Conservation (phyloP, 2,113 vertebrate genomes). For the Lycocorax pyrrhopterus region DNA sequence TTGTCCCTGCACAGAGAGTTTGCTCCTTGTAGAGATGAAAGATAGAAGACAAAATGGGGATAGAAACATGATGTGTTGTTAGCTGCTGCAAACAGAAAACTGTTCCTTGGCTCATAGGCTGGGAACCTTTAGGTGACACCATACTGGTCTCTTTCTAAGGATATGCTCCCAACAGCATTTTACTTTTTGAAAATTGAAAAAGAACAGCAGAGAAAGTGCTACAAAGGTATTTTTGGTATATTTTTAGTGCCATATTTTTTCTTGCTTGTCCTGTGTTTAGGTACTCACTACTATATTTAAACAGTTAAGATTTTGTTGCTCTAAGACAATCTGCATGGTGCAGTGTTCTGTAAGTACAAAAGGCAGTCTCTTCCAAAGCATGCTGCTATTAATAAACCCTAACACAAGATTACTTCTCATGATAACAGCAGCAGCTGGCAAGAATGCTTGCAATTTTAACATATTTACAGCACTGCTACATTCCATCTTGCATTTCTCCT, state of each 20-base stretch:
- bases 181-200: not conserved
- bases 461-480: conserved; percentile 62
- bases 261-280: not conserved
- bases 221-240: not conserved
- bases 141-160: not conserved
- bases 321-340: not conserved
- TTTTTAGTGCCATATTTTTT: not conserved
- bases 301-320: not conserved
- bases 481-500: conserved; percentile 65
- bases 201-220: not conserved
- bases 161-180: not conserved
- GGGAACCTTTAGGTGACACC: not conserved
- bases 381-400: conserved; percentile 77
- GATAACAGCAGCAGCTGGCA: conserved; percentile 74
- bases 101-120: not conserved
- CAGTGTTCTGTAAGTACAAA: conserved; percentile 47
- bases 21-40: not conserved
- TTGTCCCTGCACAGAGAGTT: not conserved
- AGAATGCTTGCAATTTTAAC: conserved; percentile 68
- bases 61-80: not conserved
- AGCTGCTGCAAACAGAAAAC: not conserved
- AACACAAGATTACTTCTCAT: conserved; percentile 65
- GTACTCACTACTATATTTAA: not conserved
- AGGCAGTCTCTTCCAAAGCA: conserved; percentile 59
- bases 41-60: not conserved